These are phyloP conservation scores for Teleogryllus occipitalis DNA, from an alignment of 1,140 invertebrate species.

Conservation along the genomic window DNA sequence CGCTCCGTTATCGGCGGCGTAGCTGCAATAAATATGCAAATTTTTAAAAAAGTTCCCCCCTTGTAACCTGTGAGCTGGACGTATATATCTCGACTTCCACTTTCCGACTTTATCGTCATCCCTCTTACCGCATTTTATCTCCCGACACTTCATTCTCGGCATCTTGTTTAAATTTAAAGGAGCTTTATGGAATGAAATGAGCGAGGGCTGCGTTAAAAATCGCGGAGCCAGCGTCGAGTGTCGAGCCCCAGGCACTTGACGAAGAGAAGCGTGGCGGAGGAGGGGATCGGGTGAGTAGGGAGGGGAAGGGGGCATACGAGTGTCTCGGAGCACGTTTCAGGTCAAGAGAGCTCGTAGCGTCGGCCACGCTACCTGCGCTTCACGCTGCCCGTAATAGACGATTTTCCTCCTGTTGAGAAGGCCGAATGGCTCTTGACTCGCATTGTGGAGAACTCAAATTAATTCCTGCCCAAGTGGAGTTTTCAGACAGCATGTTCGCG, in stretches of 20 bases:
- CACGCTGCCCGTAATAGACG: no score
- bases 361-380: no score
- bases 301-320: neutral
- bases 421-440: no score
- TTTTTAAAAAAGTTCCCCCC: neutral
- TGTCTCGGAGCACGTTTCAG: no score
- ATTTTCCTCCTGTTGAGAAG: no score
- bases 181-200: neutral
- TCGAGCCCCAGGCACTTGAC: neutral
- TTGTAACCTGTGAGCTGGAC: neutral
- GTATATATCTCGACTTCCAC: neutral
- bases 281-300: no score
- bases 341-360: no score
- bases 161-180: slow-evolving; percentile 1
- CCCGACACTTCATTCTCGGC: slow-evolving; percentile 2
- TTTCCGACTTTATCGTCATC: slow-evolving; percentile 4
- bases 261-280: neutral
- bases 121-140: neutral
- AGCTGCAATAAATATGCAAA: slow-evolving; percentile 1
- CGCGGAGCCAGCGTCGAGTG: neutral
- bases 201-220: neutral
- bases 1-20: neutral
- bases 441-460: no score
- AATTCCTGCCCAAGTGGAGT: no score
- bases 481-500: no score